A percentile compares a stretch with the other conserved stretches of the same genome.
Conservation (phyloP, 2,888 invertebrate species). For the Holacanthella duospinosa region DNA sequence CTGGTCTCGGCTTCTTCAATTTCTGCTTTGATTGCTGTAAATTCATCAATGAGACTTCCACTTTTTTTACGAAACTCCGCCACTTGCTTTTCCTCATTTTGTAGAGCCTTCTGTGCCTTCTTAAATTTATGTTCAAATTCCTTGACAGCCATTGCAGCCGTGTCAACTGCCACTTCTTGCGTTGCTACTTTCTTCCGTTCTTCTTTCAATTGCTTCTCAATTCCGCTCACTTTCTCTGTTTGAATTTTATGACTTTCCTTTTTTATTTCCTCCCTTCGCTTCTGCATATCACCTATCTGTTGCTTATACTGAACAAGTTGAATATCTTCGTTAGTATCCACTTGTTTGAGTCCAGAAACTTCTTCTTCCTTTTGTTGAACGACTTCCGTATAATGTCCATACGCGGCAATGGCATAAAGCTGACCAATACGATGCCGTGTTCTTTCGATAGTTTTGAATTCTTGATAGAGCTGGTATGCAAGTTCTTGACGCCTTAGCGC, state of each 20-base stretch:
- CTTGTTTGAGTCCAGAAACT: slow-evolving; percentile 53
- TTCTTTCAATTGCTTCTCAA: slow-evolving; percentile 55
- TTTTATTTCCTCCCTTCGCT: slow-evolving; percentile 21
- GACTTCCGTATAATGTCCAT: slow-evolving; percentile 9
- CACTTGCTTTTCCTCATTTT: slow-evolving; percentile 56
- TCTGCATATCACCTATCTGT: slow-evolving; percentile 43
- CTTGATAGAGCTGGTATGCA: slow-evolving; percentile 21
- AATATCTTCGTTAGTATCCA: slow-evolving; percentile 25
- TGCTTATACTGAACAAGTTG: slow-evolving; percentile 49
- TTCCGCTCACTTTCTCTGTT: slow-evolving; percentile 52
- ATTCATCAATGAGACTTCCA: slow-evolving; percentile 48
- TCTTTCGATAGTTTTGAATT: slow-evolving; percentile 22
- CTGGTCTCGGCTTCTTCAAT: slow-evolving; percentile 50
- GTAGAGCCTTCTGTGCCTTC: slow-evolving; percentile 56
- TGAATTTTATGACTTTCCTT: slow-evolving; percentile 48
- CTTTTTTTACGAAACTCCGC: slow-evolving; percentile 48
- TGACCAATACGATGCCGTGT: slow-evolving; percentile 18
- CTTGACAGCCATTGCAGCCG: slow-evolving; percentile 16
- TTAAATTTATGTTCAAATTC: slow-evolving; percentile 51
- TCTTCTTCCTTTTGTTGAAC: slow-evolving; percentile 70
- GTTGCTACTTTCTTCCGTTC: slow-evolving; percentile 59
- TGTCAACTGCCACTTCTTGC: slow-evolving; percentile 46
- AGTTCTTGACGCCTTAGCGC: slow-evolving; percentile 56
- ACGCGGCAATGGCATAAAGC: slow-evolving; percentile 18
- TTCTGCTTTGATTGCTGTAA: slow-evolving; percentile 48